Base-by-base conservation (phyloP, 2,113 vertebrate genomes). In the Paedocypris sp. region DNA sequence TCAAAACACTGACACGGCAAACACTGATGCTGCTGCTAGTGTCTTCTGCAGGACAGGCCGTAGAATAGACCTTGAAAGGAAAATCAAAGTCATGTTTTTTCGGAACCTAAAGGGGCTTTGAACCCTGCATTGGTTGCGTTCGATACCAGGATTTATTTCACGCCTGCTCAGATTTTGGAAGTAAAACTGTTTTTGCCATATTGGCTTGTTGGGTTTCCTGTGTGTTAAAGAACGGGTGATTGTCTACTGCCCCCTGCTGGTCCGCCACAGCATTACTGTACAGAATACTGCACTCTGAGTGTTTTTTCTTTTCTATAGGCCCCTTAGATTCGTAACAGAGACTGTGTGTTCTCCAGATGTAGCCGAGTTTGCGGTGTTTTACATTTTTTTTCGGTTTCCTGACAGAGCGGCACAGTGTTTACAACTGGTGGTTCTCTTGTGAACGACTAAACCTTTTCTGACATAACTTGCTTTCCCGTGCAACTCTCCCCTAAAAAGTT, bases 11-110 rank as follows among this genome's bases (percentile, higher is more conserved):
- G 3, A 31, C n/a, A 31, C 58, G 3, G 35, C 38, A 64, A 75
- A 67, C 70, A 65, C 42, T 35, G 41, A 33, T 60, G 46, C 50
- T 52, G 42, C 61, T 50, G 13, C 13, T 50, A 52, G 71, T 51
- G 69, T 68, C 66, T 58, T 66, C 58, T 59, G 49, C 35, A 29
- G 72, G 76, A 72, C 67, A 59, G 68, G 77, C 73, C 72, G 80
- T 82, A 79, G 75, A 67, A 67, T 77, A 78, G 73, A 83, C 81
- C 80, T 83, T 79, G 48, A 77, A 61, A 64, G 52, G 61, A 73
- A 65, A 66, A 61, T 48, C 16, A 53, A 43, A 54, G 47, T 41
- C 28, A 32, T 60, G 54, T 60, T 58, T 42, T 29, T 6, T 31
- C 8, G 22, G 43, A 60, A 33, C 60, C 66, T 38, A 60, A 49